Evolutionary conservation across 2,888 invertebrate genomes (phyloP).

Genomic region (Shargacucullia verbasci): DNA sequence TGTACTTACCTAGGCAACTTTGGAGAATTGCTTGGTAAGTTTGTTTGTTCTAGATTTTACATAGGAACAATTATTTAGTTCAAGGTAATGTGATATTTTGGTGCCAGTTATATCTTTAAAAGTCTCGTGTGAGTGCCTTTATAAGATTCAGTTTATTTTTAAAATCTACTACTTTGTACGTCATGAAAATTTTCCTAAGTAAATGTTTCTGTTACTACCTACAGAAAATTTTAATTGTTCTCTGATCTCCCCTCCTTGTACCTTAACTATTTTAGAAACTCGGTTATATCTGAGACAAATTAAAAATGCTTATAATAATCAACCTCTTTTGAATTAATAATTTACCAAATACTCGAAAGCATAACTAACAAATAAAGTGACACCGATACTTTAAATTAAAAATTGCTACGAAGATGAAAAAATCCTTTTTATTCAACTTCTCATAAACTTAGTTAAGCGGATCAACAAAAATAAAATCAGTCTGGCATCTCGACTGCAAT

Average conservation of each 20-base stretch:
- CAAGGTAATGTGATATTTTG: background rate
- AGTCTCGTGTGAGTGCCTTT: no score
- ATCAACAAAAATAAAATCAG: conserved; percentile 60
- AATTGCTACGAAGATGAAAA: background rate
- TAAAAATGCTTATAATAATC: no score
- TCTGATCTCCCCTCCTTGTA: no score
- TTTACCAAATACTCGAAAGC: background rate
- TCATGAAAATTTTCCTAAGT: no score
- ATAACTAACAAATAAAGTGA: background rate
- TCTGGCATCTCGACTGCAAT: conserved; percentile 48
- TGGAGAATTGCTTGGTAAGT: conserved; percentile 1
- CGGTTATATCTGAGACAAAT: no score
- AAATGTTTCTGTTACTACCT: no score
- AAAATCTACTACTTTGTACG: no score
- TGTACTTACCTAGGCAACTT: conserved; percentile 18
- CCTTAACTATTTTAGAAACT: no score
- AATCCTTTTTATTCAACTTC: conserved; percentile 18
- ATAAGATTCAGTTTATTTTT: no score
- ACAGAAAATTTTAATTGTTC: no score
- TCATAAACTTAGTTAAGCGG: conserved; percentile 52
- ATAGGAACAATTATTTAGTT: background rate
- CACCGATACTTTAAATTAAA: background rate
- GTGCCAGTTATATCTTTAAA: background rate
- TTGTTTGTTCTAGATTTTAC: conserved; percentile 8
- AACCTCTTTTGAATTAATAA: no score